phyloP scores from a whole-genome alignment of 2,888 invertebrate species.

The Drosophila kuntzei region DNA sequence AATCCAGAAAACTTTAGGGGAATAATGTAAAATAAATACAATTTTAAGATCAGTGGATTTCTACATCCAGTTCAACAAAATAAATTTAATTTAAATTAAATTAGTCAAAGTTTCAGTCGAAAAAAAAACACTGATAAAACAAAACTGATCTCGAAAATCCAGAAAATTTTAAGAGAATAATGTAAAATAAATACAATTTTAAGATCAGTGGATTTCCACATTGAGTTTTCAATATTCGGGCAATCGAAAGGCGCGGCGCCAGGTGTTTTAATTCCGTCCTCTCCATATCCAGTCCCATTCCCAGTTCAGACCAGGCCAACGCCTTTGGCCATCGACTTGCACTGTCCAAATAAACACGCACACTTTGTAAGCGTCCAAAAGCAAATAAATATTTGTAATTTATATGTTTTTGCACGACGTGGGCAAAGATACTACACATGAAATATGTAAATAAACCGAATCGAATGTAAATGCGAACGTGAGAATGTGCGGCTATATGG shows the following conservation, averaged over 20 bases:
- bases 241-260: conserved; percentile 57
- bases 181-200: no score
- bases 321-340: conserved; percentile 54
- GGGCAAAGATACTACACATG: conserved; percentile 61
- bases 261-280: conserved; percentile 47
- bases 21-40: no score
- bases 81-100: no score
- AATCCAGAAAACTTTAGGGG: background rate
- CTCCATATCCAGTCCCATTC: background rate
- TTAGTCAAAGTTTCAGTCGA: no score
- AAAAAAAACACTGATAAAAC: no score
- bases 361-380: conserved; percentile 74
- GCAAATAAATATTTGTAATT: conserved; percentile 78
- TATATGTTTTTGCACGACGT: conserved; percentile 67
- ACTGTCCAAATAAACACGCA: conserved; percentile 79
- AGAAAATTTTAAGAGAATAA: no score
- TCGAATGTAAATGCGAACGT: conserved; percentile 44
- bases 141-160: no score
- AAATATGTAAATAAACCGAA: conserved; percentile 60
- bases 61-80: no score
- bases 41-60: no score
- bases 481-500: conserved; percentile 62
- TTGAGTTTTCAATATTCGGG: conserved; percentile 12
- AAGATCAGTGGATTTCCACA: background rate
- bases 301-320: conserved; percentile 42